A percentile compares a stretch with the other conserved stretches of the same genome.
phyloP scores from a whole-genome alignment of 2,888 invertebrate genomes.

The Cheilosia scutellata region DNA sequence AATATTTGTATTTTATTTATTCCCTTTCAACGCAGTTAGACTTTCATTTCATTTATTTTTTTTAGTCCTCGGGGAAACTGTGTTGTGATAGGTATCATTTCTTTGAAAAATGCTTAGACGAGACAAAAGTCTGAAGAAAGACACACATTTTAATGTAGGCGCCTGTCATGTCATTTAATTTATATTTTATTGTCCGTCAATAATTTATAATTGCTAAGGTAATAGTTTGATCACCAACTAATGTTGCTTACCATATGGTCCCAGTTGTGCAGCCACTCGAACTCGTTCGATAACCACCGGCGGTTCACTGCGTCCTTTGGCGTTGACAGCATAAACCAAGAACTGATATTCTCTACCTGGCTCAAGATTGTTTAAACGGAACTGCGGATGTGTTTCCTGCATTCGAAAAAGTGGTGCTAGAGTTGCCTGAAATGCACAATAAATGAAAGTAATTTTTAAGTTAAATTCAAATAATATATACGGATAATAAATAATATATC shows the following conservation, averaged over 20 bases:
- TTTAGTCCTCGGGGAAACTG: conserved; percentile 1
- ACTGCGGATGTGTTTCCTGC: conserved; percentile 88
- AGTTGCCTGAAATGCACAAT: conserved; percentile 83
- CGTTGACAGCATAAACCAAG: conserved; percentile 92
- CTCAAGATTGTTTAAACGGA: conserved; percentile 89
- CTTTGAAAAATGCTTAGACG: conserved; percentile 29
- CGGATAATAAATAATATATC: too few species aligned
- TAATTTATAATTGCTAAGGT: not conserved
- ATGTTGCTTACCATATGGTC: conserved; percentile 83
- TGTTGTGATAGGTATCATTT: conserved; percentile 7
- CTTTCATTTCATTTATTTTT: conserved; percentile 25
- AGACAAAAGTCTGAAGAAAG: conserved; percentile 3
- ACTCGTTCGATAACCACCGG: conserved; percentile 88
- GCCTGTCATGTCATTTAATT: conserved; percentile 3
- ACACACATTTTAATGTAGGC: conserved; percentile 21
- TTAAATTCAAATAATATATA: too few species aligned
- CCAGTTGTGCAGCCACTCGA: conserved; percentile 84
- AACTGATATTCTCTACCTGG: conserved; percentile 92
- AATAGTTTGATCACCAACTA: not conserved
- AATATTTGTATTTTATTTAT: conserved; percentile 13
- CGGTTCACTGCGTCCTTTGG: conserved; percentile 90
- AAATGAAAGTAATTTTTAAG: not conserved
- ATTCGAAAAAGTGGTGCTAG: conserved; percentile 87
- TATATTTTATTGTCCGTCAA: not conserved
- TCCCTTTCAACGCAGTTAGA: conserved; percentile 12